Evolutionary conservation across 2,797 vertebrate genomes (phyloP).

Genomic region (Remorina albescens): DNA sequence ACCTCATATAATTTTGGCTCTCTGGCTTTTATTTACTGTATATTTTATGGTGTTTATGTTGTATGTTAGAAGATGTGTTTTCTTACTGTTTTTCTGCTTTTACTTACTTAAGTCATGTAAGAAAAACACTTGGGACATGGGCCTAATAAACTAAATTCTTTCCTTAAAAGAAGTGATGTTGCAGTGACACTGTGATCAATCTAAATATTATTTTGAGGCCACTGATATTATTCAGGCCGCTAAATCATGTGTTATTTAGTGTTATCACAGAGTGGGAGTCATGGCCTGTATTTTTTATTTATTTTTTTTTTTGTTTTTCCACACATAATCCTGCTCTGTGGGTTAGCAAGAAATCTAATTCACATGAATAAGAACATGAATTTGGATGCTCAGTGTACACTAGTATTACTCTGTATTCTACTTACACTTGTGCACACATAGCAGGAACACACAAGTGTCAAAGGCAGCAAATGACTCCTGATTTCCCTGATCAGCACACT

Average conservation of each 20-base stretch:
- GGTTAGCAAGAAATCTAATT: background rate
- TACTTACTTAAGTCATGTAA: constrained; percentile 14
- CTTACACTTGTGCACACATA: constrained; percentile 12
- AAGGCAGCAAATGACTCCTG: constrained; percentile 40
- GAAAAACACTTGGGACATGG: constrained; percentile 13
- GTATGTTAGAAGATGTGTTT: constrained; percentile 28
- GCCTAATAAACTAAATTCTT: background rate
- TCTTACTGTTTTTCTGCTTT: constrained; percentile 18
- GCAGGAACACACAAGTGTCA: constrained; percentile 28
- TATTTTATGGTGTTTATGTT: constrained; percentile 61
- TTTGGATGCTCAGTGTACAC: background rate
- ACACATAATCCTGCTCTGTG: background rate
- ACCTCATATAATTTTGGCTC: constrained; percentile 73
- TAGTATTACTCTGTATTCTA: constrained; percentile 1
- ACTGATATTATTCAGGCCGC: background rate
- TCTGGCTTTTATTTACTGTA: constrained; percentile 58
- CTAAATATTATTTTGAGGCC: background rate
- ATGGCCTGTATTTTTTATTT: background rate
- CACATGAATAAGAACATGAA: background rate
- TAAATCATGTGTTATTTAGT: background rate
- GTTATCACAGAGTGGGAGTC: background rate
- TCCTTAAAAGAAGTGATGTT: background rate
- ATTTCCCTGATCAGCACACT: constrained; percentile 47
- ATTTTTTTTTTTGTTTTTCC: too few species aligned
- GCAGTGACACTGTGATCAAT: constrained; percentile 13